Base-by-base conservation (phyloP, 2,888 invertebrate genomes). In the Drosophila dives region DNA sequence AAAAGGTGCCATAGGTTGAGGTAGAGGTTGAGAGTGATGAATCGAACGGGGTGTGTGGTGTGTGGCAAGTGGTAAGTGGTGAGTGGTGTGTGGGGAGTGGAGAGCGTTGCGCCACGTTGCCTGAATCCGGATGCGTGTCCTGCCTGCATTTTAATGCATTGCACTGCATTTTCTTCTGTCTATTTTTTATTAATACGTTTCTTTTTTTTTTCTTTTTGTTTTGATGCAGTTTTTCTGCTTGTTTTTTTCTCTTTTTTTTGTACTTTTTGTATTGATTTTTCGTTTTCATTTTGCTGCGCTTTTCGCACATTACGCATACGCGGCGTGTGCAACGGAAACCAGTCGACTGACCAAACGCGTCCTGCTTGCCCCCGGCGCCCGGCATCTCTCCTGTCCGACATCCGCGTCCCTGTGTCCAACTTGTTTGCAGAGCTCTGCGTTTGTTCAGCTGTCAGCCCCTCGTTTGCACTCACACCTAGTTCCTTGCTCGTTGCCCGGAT, bases 311-410 rank as follows among this genome's bases (percentile, higher is more conserved):
- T 77, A 86, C 86, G 78, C 74, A 83, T 81, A 80, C 80, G 87
- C 80, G 59, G 64, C 81, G 81, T 89, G 72, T 90, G 86, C 85
- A 90, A 65, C 90, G 92, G 91, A 91, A 91, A 91, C 91, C 91
- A 78, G 82, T 63, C 89, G 81, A 89, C 91, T 91, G 91, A 89
- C 91, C 92, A 86, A 87, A 91, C 86, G 90, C 86, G 80, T 88
- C 90, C 90, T 75, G 64, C 29, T 72, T 64, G 51, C 33, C 64
- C 54, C 54, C 64, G 65, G 64, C 34, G 29, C 49, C 7, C 49
- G 49, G 49, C 26, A 20, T 29, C 20, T n/a, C 34, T 23, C 55
- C 17, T 42, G 49, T 11, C 56, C 20, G 12, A 15, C 38, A 26
- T 23, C 15, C n/a, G 12, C 36, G 36, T 38, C 54, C 55, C 38